Percentiles rank a stretch among this genome's conserved stretches.
These are phyloP conservation scores for Acropternis orthonyx DNA, from an alignment of 2,797 vertebrate species.

Conservation along the genomic window DNA sequence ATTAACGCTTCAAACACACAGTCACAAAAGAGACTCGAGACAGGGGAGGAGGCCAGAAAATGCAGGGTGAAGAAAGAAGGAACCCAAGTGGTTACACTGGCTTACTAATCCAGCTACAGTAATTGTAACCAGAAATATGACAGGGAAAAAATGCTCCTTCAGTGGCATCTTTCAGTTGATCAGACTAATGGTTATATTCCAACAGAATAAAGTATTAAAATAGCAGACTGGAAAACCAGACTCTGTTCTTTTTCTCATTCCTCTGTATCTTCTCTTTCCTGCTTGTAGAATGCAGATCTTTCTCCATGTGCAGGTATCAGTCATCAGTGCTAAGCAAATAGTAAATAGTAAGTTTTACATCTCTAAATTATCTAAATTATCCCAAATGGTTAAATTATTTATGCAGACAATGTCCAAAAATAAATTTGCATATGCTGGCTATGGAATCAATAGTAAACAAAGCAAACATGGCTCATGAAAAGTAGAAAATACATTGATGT, in stretches of 20 bases:
- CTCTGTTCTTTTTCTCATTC: neutral
- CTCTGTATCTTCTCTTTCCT: neutral
- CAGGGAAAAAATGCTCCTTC: neutral
- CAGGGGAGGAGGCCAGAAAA: neutral
- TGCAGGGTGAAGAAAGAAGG: neutral
- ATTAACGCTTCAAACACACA: neutral
- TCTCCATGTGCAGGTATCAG: neutral
- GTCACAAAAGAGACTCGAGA: neutral
- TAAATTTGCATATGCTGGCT: neutral
- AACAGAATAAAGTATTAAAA: neutral
- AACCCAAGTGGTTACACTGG: neutral
- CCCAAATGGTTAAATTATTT: neutral
- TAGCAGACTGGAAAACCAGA: neutral
- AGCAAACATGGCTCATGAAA: neutral
- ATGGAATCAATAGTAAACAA: neutral
- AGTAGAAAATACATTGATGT: neutral
- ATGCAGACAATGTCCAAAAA: neutral
- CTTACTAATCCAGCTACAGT: neutral
- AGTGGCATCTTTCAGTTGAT: neutral
- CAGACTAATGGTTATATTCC: neutral
- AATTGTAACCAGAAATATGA: neutral
- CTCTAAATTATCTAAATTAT: neutral
- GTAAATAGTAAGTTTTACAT: neutral
- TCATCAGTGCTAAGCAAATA: neutral
- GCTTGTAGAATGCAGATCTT: neutral